Evolutionary conservation across 2,888 invertebrate genomes (phyloP), one percentile per base, ranked within the genome.

Genomic region (Himalopsyche tibetana): DNA sequence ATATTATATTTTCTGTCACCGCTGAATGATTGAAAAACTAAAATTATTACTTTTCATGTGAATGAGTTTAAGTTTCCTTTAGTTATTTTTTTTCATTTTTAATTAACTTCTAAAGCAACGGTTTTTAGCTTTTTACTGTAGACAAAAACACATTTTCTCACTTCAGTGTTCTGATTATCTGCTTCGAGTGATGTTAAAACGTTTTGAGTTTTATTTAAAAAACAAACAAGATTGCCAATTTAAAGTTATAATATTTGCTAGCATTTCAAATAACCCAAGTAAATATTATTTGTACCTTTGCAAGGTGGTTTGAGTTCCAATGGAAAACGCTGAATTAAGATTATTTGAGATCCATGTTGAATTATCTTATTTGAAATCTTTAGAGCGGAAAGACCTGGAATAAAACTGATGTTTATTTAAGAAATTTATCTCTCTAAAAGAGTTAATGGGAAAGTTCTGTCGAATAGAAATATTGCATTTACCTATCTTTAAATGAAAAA

Each of bases 311-410:
- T 63, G 63, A 63, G 19, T 63, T 63, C 28, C 63, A 63, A 19
- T 9, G 63, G 63, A 51, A 28, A 63, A 63, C 19, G 63, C 63
- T 63, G 63, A 63, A 63, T 63, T 19, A 19, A 63, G 63, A 63
- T 51, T 63, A 63, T 63, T 63, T 63, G 8, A 63, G 63, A 63
- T 63, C 63, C 28, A 63, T 63, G 63, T 63, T 63, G 63, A 63
- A 63, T 63, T 63, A 63, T 63, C 63, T 63, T 63, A 63, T 63
- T 63, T 63, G 63, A 19, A 63, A 63, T 63, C 63, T 19, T 63
- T 63, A 19, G 19, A 63, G 63, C 19, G 63, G 8, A 63, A 63
- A 63, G 63, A 63, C 63, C 63, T 63, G 19, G 63, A 19, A 63
- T 19, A 63, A 63, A 63, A 63, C 63, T 19, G 19, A 63, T 63